phyloP scores from a whole-genome alignment of 2,113 vertebrate genomes.

The Prochilodus magdalenae region DNA sequence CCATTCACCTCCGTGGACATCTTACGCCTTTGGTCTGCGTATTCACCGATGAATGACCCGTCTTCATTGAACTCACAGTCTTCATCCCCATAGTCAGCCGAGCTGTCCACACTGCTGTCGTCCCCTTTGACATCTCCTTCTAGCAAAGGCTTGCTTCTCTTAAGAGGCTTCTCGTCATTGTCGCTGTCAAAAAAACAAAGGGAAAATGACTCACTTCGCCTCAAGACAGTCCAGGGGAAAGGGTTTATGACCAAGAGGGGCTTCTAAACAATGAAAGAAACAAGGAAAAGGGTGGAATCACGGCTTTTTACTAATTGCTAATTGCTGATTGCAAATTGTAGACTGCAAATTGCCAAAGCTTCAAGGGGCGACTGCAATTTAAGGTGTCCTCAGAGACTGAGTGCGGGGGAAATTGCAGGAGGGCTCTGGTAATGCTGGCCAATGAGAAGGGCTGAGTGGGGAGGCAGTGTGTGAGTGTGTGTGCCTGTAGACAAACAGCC shows the following conservation, averaged over 20 bases:
- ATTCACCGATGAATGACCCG: constrained; percentile 79
- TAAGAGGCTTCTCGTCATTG: constrained; percentile 75
- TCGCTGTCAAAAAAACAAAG: constrained; percentile 65
- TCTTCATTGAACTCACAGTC: constrained; percentile 75
- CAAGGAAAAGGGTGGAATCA: constrained; percentile 61
- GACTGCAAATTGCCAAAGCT: constrained; percentile 66
- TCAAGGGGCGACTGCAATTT: constrained; percentile 75
- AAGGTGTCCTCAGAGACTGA: constrained; percentile 73
- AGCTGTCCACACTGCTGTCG: constrained; percentile 68
- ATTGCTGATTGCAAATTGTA: constrained; percentile 74
- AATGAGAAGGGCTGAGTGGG: constrained; percentile 61
- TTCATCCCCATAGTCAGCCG: constrained; percentile 66
- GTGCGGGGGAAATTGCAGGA: constrained; percentile 70
- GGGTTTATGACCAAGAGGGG: background rate
- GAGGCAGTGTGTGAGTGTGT: constrained; percentile 51
- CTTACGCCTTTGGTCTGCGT: constrained; percentile 56
- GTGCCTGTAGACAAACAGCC: constrained; percentile 78
- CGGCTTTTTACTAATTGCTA: constrained; percentile 64
- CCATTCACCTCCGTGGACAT: constrained; percentile 63
- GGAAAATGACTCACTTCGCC: constrained; percentile 49
- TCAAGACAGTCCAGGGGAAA: constrained; percentile 34
- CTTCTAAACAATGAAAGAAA: constrained; percentile 40
- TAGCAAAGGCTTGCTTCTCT: constrained; percentile 60
- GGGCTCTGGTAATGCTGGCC: constrained; percentile 48
- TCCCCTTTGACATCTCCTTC: constrained; percentile 57